Conservation (phyloP, 2,888 invertebrate species). For the Deilephila porcellus region DNA sequence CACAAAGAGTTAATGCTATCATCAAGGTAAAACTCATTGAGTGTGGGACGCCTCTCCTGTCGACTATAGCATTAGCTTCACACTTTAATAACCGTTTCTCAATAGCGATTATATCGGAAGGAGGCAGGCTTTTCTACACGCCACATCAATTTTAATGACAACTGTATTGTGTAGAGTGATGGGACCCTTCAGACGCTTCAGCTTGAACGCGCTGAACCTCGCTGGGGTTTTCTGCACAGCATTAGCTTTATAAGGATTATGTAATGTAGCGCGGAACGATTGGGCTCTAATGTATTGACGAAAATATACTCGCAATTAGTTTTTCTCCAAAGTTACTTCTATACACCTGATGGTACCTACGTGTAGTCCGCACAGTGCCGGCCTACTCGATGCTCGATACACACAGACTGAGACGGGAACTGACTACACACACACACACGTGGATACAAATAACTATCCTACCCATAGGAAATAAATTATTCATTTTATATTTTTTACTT, state of each 20-base stretch:
- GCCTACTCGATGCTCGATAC: no score
- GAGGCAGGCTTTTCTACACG: neutral
- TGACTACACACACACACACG: no score
- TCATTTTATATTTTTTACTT: no score
- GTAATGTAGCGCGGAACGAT: neutral
- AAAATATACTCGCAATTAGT: neutral
- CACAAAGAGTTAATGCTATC: slow-evolving; percentile 9
- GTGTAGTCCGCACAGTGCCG: no score
- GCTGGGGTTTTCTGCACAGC: neutral
- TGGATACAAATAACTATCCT: no score
- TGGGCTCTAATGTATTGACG: neutral
- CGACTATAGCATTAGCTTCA: neutral
- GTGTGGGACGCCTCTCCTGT: neutral
- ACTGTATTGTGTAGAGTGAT: neutral
- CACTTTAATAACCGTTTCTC: neutral
- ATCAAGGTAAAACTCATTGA: slow-evolving; percentile 18
- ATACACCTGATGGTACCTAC: neutral
- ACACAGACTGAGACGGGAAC: no score
- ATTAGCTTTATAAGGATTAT: neutral
- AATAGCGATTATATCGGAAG: neutral
- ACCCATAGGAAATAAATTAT: no score
- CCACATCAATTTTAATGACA: neutral
- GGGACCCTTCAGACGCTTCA: neutral
- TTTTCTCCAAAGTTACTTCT: neutral
- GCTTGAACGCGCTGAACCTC: neutral